Evolutionary conservation across 2,113 vertebrate species (phyloP), one percentile per base, ranked within the genome.

Genomic region (Dasypus novemcinctus): DNA sequence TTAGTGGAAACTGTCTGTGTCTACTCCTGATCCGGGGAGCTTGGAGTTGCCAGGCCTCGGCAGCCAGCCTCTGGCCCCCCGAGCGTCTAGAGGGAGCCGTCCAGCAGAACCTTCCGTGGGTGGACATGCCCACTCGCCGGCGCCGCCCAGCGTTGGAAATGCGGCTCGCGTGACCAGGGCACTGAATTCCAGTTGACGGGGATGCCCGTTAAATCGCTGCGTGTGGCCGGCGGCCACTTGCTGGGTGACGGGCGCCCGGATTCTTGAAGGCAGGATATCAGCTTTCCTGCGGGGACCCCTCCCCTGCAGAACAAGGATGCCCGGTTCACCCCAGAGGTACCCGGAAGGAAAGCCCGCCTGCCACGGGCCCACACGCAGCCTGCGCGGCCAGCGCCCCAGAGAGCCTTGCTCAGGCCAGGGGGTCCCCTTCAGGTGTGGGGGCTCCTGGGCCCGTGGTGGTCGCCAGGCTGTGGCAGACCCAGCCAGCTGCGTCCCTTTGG

Each of bases 81-180:
- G 31, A 27, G 66, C 23, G 27, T 61, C 61, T 33, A 36, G 20
- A 69, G n/a, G 38, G 1, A 1, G 11, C 11, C 8, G 0, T 31
- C 8, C 20, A 43, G 4, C 36, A 43, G 82, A 18, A 9, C 57
- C 33, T 25, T 66, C 63, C 41, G 31, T 43, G 0, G 27, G 29
- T 10, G 21, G 64, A 25, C 59, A 18, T 2, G 13, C 71, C 78
- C 54, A 11, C 1, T 41, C 31, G 64, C 31, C 20, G 25, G 2
- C 1, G 7, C 5, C 38, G 59, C 59, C 75, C 6, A 5, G 4
- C 10, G 43, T 21, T 31, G n/a, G 21, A 43, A 38, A 8, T 25
- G 5, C 0, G 3, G n/a, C 23, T 25, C 7, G 23, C 17, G 7
- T 2, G 2, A 63, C 9, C 0, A 7, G n/a, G 27, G 41, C 91